Conservation (phyloP, 2,113 vertebrate genomes). For the Physeter macrocephalus region DNA sequence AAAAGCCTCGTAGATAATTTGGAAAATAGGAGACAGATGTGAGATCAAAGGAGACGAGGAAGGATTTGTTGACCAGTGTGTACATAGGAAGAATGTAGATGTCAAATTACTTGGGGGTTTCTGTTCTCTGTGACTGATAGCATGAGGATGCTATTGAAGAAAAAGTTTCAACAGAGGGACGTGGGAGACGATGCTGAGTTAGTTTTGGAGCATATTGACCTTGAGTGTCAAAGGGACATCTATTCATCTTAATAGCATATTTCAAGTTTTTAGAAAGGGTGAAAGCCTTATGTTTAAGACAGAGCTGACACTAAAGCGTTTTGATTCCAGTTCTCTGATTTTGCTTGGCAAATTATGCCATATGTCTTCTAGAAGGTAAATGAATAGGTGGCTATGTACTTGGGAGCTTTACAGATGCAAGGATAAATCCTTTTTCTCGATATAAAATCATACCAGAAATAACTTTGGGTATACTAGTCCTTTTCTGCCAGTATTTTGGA, state of each 20-base stretch:
- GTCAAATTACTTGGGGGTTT: neutral
- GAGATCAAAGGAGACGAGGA: neutral
- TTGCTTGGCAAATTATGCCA: conserved; percentile 6
- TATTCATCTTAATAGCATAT: neutral
- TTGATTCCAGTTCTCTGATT: neutral
- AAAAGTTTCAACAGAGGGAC: neutral
- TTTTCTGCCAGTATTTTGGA: neutral
- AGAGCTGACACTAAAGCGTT: neutral
- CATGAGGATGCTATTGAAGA: neutral
- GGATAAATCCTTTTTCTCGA: conserved; percentile 24
- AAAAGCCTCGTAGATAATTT: neutral
- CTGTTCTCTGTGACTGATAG: neutral
- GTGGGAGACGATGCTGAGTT: neutral
- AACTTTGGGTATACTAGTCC: neutral
- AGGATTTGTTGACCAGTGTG: neutral
- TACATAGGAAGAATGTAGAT: neutral
- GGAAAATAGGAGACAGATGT: neutral
- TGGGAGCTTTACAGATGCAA: conserved; percentile 25
- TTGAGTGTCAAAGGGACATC: neutral
- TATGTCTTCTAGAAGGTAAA: neutral
- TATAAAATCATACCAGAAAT: conserved; percentile 20
- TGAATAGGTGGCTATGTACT: neutral
- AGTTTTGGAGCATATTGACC: neutral
- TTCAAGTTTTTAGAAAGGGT: neutral
- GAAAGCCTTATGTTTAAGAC: neutral